Evolutionary conservation across 1,140 invertebrate species (phyloP).

Genomic region (Heliconius melpomene): DNA sequence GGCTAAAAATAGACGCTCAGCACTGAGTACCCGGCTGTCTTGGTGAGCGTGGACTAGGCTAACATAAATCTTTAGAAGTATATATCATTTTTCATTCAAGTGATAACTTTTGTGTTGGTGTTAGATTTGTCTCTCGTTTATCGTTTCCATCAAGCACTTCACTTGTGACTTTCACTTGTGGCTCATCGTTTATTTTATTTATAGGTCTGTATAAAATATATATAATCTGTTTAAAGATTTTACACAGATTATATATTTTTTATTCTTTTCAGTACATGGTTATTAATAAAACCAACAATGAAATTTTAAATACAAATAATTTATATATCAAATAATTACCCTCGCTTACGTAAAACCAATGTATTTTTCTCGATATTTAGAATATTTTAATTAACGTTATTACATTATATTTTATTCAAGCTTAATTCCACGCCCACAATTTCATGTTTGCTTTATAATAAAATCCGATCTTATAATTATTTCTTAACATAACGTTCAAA

Average conservation of each 20-base stretch:
- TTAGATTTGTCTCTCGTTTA: not conserved
- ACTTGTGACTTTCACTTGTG: not conserved
- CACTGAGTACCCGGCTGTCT: conserved; percentile 57
- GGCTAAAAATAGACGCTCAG: conserved; percentile 74
- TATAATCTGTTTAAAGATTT: not conserved
- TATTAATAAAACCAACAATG: not conserved
- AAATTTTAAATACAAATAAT: not conserved
- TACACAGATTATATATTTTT: not conserved
- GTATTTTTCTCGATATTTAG: conserved; percentile 2
- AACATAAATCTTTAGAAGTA: conserved; percentile 41
- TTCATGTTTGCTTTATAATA: conserved; percentile 12
- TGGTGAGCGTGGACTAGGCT: conserved; percentile 40
- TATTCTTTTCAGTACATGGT: no score
- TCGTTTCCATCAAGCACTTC: not conserved
- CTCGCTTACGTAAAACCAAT: not conserved
- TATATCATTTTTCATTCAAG: conserved; percentile 35
- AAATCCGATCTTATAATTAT: conserved; percentile 16
- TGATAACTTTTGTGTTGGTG: conserved; percentile 27
- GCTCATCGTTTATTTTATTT: no score
- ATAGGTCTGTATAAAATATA: not conserved
- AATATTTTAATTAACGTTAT: conserved; percentile 14
- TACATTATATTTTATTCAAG: conserved; percentile 17
- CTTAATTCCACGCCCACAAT: conserved; percentile 17
- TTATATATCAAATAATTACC: not conserved
- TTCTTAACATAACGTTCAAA: not conserved